Evolutionary conservation across 2,113 vertebrate genomes (phyloP), one percentile per base, ranked within the genome.

Genomic region (Bubo bubo): DNA sequence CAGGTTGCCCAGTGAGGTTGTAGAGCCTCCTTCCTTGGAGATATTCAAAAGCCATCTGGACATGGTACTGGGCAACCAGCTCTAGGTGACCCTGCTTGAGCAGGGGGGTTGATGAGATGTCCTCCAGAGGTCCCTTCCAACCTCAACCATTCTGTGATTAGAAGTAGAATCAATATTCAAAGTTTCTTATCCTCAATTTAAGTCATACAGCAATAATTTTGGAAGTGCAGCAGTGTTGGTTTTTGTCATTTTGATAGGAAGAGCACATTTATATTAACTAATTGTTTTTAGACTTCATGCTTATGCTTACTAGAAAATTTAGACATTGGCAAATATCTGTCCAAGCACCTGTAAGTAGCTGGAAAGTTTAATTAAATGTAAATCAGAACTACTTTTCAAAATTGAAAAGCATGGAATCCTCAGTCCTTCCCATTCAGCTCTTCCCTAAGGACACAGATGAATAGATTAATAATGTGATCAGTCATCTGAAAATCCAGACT

Each of bases 31-130:
- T 3, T 64, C 15, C 34, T 11, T 35, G 28, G 10, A 82, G 45
- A 79, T 66, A 41, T 14, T 88, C 34, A 71, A 66, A 71, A 83
- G 3, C 6, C 2, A 21, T 17, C 35, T 56, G 19, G 23, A 74
- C 10, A 12, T 2, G 1, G 1, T 20, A 10, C 7, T 2, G 21
- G 21, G 11, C 6, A 85, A 52, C 15, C 10, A 11, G 22, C 19
- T 52, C 22, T 28, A 12, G 1, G 0, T 8, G 41, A 14, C 8
- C 4, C 17, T 50, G 21, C 15, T n/a, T 28, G 27, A 53, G 19
- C 9, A 79, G 23, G 5, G 2, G 7, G 3, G 1, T 64, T 23
- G 32, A 76, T 12, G 10, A 77, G 37, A 52, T 12, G 13, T 71
- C 17, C 14, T 88, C 22, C 63, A 95, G 53, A 50, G 9, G 53